These are phyloP conservation scores for Drosophila fulvimacula DNA, from an alignment of 2,888 invertebrate species.

Conservation along the genomic window DNA sequence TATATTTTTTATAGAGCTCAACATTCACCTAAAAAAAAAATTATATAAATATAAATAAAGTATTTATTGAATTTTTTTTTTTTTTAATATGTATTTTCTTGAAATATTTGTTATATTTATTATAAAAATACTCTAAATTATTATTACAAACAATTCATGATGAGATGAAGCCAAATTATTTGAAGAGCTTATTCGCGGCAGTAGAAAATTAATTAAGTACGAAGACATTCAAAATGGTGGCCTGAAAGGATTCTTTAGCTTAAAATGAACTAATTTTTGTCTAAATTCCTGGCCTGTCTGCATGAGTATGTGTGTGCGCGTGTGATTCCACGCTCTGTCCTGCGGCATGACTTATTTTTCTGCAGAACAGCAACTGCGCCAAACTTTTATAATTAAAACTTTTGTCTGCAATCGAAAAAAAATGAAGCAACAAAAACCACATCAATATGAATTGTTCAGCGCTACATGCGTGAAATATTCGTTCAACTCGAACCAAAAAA, in stretches of 20 bases:
- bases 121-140: no score
- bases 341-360: conserved; percentile 42
- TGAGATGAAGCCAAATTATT: no score
- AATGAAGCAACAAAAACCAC: conserved; percentile 7
- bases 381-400: conserved; percentile 76
- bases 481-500: background rate
- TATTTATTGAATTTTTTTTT: no score
- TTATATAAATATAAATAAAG: no score
- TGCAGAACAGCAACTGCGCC: conserved; percentile 31
- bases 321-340: conserved; percentile 21
- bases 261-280: background rate
- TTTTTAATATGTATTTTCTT: no score
- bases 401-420: conserved; percentile 48
- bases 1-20: no score
- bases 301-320: background rate
- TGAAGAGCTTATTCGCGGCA: background rate
- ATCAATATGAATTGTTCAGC: conserved; percentile 48
- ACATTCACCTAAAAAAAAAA: no score
- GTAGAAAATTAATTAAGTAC: background rate
- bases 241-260: conserved; percentile 1
- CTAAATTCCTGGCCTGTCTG: background rate
- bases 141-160: no score
- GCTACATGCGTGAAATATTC: conserved; percentile 31
- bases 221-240: background rate
- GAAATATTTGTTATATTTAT: no score